Percentiles rank a stretch among this genome's conserved stretches.
Evolutionary conservation across 2,888 invertebrate genomes (phyloP).

Genomic region (Mythimna ferrago): DNA sequence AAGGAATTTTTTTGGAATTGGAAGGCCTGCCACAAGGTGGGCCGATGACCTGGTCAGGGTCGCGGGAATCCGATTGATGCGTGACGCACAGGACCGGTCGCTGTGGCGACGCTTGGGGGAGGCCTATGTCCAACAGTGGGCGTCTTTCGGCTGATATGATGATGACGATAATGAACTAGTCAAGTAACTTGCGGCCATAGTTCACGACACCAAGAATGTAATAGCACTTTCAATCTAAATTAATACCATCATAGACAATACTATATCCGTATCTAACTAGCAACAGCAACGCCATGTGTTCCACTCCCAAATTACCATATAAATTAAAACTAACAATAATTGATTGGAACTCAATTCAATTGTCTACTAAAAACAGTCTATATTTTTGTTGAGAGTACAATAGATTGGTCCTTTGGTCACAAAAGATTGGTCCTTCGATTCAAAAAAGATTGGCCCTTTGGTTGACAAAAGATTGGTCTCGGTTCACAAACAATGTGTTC

Average conservation of each 20-base stretch:
- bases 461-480: constrained; percentile 25
- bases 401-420: constrained; percentile 8
- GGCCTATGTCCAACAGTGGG: no score
- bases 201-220: neutral
- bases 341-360: constrained; percentile 29
- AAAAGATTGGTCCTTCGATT: constrained; percentile 25
- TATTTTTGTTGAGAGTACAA: constrained; percentile 27
- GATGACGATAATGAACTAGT: neutral
- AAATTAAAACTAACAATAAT: constrained; percentile 53
- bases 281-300: constrained; percentile 10
- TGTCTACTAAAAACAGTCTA: constrained; percentile 19
- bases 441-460: constrained; percentile 23
- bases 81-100: no score
- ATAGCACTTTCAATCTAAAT: constrained; percentile 1
- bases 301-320: constrained; percentile 31
- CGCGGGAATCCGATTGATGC: no score
- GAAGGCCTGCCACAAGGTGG: no score
- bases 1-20: no score
- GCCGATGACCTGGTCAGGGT: no score
- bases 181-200: neutral
- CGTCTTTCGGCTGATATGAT: no score
- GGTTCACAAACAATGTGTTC: constrained; percentile 31
- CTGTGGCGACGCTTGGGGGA: no score
- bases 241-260: constrained; percentile 15
- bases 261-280: constrained; percentile 5